Conservation (phyloP, 2,888 invertebrate genomes). For the Ornithoptera priamus region DNA sequence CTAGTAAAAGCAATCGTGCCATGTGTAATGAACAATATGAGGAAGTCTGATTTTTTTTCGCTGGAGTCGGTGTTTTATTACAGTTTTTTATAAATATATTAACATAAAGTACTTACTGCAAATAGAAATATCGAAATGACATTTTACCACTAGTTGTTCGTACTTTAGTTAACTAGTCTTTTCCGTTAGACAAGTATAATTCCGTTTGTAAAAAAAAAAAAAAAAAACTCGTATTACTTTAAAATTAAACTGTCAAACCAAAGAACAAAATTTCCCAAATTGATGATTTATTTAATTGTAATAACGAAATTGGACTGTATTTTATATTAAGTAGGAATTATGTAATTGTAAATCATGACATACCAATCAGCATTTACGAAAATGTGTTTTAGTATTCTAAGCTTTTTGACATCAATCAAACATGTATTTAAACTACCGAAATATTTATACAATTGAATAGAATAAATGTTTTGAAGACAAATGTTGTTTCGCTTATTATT, state of each 20-base stretch:
- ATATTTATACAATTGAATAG: conserved; percentile 59
- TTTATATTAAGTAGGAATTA: conserved; percentile 29
- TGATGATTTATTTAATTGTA: conserved; percentile 7
- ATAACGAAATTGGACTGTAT: conserved; percentile 16
- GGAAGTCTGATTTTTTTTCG: conserved; percentile 23
- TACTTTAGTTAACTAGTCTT: conserved; percentile 26
- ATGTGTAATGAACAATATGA: conserved; percentile 15
- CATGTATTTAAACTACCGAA: conserved; percentile 55
- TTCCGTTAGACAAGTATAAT: conserved; percentile 7
- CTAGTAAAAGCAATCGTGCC: conserved; percentile 23
- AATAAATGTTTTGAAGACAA: conserved; percentile 70
- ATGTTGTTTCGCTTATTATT: neutral
- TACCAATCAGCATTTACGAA: conserved; percentile 66
- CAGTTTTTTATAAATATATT: conserved; percentile 6
- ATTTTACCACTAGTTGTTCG: conserved; percentile 24
- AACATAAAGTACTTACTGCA: conserved; percentile 21
- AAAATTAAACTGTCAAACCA: conserved; percentile 24
- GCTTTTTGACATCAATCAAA: conserved; percentile 50
- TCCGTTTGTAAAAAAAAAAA: conserved; percentile 12
- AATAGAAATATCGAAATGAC: conserved; percentile 4
- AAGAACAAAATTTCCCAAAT: conserved; percentile 25
- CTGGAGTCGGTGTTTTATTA: conserved; percentile 13
- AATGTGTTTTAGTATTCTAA: conserved; percentile 44
- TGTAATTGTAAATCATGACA: conserved; percentile 50
- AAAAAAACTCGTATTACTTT: neutral